Conservation (phyloP, 2,797 vertebrate species). For the Ispidina lecontei region DNA sequence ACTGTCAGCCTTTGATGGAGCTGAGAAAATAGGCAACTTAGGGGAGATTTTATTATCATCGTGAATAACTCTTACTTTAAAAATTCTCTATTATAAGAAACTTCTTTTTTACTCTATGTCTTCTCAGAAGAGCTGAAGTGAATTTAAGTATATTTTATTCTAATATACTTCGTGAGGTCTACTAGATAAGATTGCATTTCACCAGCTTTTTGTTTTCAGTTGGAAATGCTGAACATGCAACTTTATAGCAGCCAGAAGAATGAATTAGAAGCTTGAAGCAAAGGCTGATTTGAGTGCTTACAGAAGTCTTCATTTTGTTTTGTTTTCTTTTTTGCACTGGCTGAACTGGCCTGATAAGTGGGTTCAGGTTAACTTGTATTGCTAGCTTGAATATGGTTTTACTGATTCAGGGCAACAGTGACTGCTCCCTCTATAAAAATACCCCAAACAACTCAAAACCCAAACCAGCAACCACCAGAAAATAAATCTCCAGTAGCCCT, state of each 20-base stretch:
- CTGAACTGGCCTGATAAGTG: background rate
- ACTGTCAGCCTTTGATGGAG: background rate
- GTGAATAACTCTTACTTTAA: background rate
- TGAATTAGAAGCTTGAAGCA: background rate
- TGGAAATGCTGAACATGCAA: background rate
- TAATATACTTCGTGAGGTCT: background rate
- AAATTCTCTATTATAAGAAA: background rate
- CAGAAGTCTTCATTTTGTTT: background rate
- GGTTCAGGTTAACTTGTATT: background rate
- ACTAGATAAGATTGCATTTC: background rate
- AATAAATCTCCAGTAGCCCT: background rate
- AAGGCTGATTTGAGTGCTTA: background rate
- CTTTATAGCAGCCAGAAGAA: background rate
- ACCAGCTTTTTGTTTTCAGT: background rate
- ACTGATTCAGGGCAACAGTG: background rate
- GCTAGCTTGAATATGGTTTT: background rate
- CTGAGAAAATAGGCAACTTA: background rate
- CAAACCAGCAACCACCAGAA: background rate
- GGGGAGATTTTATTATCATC: background rate
- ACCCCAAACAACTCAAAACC: background rate
- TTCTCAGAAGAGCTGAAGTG: background rate
- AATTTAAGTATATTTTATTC: background rate
- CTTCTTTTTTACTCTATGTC: conserved; percentile 7
- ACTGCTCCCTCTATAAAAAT: background rate
- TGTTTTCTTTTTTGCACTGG: background rate